Base-by-base conservation (phyloP, 2,888 invertebrate species). In the Bimastos eiseni region DNA sequence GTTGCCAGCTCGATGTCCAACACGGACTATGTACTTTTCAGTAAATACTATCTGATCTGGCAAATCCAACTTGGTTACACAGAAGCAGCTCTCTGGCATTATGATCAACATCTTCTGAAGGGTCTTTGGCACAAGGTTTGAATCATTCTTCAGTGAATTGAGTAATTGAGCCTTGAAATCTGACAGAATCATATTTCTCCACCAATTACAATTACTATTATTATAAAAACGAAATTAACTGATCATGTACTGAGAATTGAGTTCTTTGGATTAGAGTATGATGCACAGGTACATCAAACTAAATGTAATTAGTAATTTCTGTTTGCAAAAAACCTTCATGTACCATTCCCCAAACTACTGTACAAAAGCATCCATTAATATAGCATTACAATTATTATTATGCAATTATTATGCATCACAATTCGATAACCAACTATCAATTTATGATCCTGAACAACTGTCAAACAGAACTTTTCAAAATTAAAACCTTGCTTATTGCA, bases 91-190 rank as follows among this genome's bases (percentile, higher is more conserved):
- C 44, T 55, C 83, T 33, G 91, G 91, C 38, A 91, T 37, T 38
- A 91, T 91, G 30, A 91, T 91, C 34, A 91, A 38, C 89, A 90
- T 88, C 88, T 90, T 91, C 30, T 44, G 19, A n/a, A 88, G 37
- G 34, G 90, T 36, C 21, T 38, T 90, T 30, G 83, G 83, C 15
- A 55, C 33, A 19, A 41, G 24, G 21, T 70, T 49, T n/a, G n/a
- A n/a, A 70, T 70, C 70, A n/a, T 70, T n/a, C 70, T 70, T 70
- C 70, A 70, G 30, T 8, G n/a, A n/a, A 30, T 86, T 33, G 34
- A 86, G 0, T 33, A 86, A 34, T 24, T 11, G 86, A 1, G 2
- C 15, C 37, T 34, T 86, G 34, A 86, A 86, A 34, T 36, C 86
- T 86, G 34, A 21, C 86, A 86, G 70, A 70, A 70, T 49, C 49